A percentile compares a stretch with the other conserved stretches of the same genome.
phyloP scores from a whole-genome alignment of 2,888 invertebrate species.

The Pachliopta kotzebuea region DNA sequence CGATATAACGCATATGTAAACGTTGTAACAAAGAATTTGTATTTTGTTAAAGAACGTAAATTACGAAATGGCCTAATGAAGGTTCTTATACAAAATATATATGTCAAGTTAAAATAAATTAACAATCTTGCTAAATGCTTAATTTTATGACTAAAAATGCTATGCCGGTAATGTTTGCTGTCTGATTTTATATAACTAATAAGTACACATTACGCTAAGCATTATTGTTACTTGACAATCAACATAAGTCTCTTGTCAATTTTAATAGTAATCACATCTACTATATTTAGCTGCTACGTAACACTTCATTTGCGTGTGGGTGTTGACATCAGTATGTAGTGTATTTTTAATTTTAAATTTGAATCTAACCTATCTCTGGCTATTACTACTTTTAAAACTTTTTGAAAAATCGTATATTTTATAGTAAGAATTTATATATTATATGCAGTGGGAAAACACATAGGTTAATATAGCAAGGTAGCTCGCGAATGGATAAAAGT shows the following conservation, averaged over 20 bases:
- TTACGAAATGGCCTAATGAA: too few species aligned
- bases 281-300: not conserved
- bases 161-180: not conserved
- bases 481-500: too few species aligned
- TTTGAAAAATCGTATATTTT: not conserved
- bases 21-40: too few species aligned
- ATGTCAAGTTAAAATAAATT: not conserved
- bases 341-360: not conserved
- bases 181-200: conserved; percentile 6
- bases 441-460: too few species aligned
- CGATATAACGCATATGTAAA: too few species aligned
- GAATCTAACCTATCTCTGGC: not conserved
- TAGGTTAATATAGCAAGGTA: too few species aligned
- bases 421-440: too few species aligned
- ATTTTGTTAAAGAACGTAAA: too few species aligned
- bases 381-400: not conserved
- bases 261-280: conserved; percentile 3
- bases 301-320: conserved; percentile 5
- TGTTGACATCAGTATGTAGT: not conserved
- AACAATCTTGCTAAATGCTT: not conserved
- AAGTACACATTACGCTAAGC: not conserved
- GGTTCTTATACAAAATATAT: not conserved
- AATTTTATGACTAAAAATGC: not conserved
- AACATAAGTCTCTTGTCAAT: not conserved
- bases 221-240: conserved; percentile 9